Conservation (phyloP, 2,113 vertebrate species). For the Cryptotis parvus region DNA sequence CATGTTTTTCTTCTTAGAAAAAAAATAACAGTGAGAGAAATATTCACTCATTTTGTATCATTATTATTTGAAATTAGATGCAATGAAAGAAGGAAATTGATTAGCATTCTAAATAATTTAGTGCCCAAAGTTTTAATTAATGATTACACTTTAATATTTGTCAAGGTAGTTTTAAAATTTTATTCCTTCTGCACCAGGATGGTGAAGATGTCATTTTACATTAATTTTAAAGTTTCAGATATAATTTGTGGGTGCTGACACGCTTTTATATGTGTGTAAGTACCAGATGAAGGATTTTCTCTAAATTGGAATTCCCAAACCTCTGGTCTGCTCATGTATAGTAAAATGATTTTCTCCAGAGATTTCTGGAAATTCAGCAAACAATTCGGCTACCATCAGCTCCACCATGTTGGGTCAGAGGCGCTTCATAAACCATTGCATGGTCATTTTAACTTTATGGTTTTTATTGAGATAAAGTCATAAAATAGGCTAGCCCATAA, state of each 20-base stretch:
- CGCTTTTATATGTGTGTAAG: background rate
- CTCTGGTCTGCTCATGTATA: conserved; percentile 1
- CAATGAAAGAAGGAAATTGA: background rate
- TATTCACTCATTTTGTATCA: background rate
- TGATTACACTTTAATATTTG: conserved; percentile 14
- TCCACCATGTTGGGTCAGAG: conserved; percentile 61
- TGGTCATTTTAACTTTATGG: conserved; percentile 80
- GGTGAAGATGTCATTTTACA: background rate
- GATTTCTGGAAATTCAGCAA: conserved; percentile 65
- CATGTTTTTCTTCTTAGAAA: background rate
- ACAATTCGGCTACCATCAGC: conserved; percentile 56
- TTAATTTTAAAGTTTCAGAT: conserved; percentile 44
- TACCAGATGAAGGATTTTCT: conserved; percentile 16
- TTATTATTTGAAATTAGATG: background rate
- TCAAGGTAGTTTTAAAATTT: background rate
- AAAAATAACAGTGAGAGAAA: background rate
- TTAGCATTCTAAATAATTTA: background rate
- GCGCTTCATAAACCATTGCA: conserved; percentile 69
- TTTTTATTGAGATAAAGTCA: conserved; percentile 74
- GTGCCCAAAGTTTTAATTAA: conserved; percentile 2
- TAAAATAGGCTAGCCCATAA: conserved; percentile 70
- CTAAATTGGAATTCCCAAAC: conserved; percentile 49
- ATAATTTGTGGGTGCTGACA: conserved; percentile 24
- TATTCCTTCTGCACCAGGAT: background rate
- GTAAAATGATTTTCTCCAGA: conserved; percentile 38